phyloP scores from a whole-genome alignment of 2,797 vertebrate species.

The Intellagama lesueurii region DNA sequence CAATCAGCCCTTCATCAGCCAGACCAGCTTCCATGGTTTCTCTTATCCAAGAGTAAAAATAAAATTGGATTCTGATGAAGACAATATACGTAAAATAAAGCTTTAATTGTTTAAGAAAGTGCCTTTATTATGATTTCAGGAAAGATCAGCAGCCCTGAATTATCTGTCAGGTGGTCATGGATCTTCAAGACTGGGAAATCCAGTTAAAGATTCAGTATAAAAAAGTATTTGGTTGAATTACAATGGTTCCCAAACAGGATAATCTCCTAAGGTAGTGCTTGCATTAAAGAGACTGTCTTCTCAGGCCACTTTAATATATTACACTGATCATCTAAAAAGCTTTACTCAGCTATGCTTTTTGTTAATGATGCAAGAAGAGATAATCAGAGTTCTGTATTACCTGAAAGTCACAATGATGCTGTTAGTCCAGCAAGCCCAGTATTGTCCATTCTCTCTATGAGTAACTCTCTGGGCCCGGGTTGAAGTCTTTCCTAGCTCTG shows the following conservation, averaged over 20 bases:
- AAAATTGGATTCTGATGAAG: too few relatives aligned
- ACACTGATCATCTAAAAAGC: not conserved
- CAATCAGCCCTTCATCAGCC: too few relatives aligned
- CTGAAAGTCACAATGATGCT: not conserved
- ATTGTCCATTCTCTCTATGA: not conserved
- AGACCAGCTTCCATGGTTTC: too few relatives aligned
- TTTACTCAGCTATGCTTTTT: not conserved
- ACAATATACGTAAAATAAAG: too few relatives aligned
- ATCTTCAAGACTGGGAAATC: slow-evolving; percentile 3
- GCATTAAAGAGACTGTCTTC: not conserved
- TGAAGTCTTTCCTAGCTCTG: not conserved
- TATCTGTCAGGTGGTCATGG: not conserved
- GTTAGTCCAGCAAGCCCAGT: not conserved
- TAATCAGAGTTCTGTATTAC: not conserved
- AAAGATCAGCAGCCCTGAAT: not conserved
- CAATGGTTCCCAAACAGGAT: not conserved
- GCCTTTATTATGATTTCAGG: not conserved
- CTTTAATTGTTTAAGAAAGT: not conserved
- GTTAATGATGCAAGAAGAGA: not conserved
- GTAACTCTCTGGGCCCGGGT: not conserved
- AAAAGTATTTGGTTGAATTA: not conserved
- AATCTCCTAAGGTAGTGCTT: not conserved
- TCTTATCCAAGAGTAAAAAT: too few relatives aligned
- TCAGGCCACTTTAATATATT: not conserved
- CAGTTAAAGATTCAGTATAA: not conserved